Conservation (phyloP, 2,797 vertebrate genomes). For the Leptodactylus fallax region DNA sequence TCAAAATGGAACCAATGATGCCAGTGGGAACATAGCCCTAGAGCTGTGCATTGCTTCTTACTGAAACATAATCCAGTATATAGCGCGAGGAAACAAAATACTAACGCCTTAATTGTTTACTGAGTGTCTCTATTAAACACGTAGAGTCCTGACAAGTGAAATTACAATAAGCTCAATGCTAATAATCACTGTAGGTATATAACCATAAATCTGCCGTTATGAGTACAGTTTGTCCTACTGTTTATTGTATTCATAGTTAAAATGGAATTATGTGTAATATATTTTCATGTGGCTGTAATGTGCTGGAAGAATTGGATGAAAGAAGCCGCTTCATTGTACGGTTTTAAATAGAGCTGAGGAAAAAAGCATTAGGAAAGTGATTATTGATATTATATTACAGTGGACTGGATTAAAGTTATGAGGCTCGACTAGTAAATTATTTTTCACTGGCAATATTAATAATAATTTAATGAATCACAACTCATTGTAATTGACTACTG, state of each 20-base stretch:
- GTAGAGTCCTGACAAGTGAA: slow-evolving; percentile 34
- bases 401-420: slow-evolving; percentile 35
- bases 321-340: slow-evolving; percentile 11
- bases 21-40: not conserved
- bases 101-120: slow-evolving; percentile 49
- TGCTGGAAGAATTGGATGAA: slow-evolving; percentile 42
- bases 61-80: not conserved
- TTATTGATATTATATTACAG: slow-evolving; percentile 53
- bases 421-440: slow-evolving; percentile 38
- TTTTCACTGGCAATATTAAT: slow-evolving; percentile 42
- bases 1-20: no score
- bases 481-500: slow-evolving; percentile 49
- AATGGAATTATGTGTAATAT: slow-evolving; percentile 49
- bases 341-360: slow-evolving; percentile 42
- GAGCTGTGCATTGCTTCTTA: not conserved
- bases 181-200: slow-evolving; percentile 47
- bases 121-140: slow-evolving; percentile 33
- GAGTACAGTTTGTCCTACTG: slow-evolving; percentile 47
- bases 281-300: slow-evolving; percentile 44
- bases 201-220: slow-evolving; percentile 56
- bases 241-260: slow-evolving; percentile 51
- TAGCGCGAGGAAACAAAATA: not conserved
- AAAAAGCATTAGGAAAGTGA: slow-evolving; percentile 32
- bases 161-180: slow-evolving; percentile 35
- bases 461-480: slow-evolving; percentile 53